phyloP scores from a whole-genome alignment of 2,888 invertebrate genomes.

The Sarcophaga variegata region DNA sequence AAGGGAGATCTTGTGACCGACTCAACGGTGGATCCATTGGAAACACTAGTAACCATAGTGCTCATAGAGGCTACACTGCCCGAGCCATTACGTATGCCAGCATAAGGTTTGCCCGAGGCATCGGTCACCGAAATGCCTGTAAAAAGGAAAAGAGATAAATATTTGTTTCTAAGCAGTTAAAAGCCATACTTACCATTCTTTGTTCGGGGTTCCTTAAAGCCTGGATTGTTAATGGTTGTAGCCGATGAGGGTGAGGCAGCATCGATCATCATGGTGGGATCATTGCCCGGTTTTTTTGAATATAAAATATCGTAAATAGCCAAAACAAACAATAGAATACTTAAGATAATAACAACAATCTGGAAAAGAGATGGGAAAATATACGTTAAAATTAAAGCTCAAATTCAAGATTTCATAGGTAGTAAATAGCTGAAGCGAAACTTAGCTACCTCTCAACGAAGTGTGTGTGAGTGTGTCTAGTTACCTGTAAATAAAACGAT shows the following conservation, averaged over 20 bases:
- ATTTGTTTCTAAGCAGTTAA: constrained; percentile 14
- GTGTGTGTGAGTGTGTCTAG: too few relatives aligned
- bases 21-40: constrained; percentile 82
- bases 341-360: constrained; percentile 90
- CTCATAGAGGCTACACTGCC: constrained; percentile 89
- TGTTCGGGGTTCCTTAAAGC: constrained; percentile 89
- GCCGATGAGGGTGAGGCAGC: constrained; percentile 84
- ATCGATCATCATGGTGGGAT: constrained; percentile 87
- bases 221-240: constrained; percentile 93
- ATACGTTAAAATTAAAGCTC: background rate
- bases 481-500: constrained; percentile 94
- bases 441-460: too few relatives aligned
- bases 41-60: constrained; percentile 87
- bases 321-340: constrained; percentile 89
- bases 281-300: constrained; percentile 89
- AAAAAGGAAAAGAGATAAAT: constrained; percentile 37
- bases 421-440: too few relatives aligned
- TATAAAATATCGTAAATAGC: constrained; percentile 91
- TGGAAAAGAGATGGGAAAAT: constrained; percentile 82
- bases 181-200: constrained; percentile 75
- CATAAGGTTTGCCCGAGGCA: constrained; percentile 92
- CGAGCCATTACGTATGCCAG: constrained; percentile 84
- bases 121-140: constrained; percentile 92
- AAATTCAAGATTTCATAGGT: too few relatives aligned
- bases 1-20: constrained; percentile 85